phyloP scores from a whole-genome alignment of 2,888 invertebrate species.

The Melanophora roralis region DNA sequence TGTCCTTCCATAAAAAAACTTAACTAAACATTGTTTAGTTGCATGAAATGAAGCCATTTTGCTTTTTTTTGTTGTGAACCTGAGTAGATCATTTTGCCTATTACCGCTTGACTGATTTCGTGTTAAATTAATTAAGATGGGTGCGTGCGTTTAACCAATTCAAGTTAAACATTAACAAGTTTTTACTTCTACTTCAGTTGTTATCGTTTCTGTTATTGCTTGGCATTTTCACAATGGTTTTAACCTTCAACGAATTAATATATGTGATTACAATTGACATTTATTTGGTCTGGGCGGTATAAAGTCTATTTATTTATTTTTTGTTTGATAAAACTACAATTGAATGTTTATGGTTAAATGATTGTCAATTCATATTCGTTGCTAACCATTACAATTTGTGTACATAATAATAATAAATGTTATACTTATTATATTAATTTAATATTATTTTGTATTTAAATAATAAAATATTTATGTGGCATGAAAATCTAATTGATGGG shows the following conservation, averaged over 20 bases:
- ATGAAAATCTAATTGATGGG: not conserved
- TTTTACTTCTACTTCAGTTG: not conserved
- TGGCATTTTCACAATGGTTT: constrained; percentile 38
- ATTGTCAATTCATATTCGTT: constrained; percentile 35
- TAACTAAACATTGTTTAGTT: constrained; percentile 21
- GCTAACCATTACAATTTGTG: constrained; percentile 29
- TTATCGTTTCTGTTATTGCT: not conserved
- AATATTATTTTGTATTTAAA: not conserved
- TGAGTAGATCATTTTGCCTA: constrained; percentile 50
- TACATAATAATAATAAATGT: not conserved
- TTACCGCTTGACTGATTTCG: constrained; percentile 58
- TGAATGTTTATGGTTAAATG: constrained; percentile 3
- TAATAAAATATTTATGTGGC: not conserved
- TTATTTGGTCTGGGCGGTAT: not conserved
- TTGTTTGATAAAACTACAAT: not conserved
- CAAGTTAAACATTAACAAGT: not conserved
- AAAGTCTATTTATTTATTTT: not conserved
- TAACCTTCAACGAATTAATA: constrained; percentile 49
- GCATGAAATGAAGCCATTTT: constrained; percentile 53
- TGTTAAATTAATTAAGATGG: constrained; percentile 60
- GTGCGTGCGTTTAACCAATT: constrained; percentile 53
- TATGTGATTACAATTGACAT: constrained; percentile 45
- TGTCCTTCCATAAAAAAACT: no score
- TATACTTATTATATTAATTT: not conserved
- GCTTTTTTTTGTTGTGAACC: constrained; percentile 40